phyloP scores from a whole-genome alignment of 2,888 invertebrate genomes.

The Drosophila barbarae region DNA sequence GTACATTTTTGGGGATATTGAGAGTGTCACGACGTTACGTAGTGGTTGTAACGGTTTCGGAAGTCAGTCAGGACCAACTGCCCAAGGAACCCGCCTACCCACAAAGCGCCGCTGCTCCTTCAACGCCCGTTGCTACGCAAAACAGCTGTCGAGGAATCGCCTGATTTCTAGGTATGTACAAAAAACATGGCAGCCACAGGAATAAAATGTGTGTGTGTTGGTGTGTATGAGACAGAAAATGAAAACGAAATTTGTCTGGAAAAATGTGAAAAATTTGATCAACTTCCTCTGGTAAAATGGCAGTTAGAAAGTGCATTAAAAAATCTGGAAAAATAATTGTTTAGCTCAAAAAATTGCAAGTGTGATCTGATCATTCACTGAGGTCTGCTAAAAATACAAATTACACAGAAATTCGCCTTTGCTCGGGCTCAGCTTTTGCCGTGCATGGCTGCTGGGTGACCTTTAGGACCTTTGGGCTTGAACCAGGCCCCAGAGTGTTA shows the following conservation, averaged over 20 bases:
- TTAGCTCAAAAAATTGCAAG: slow-evolving; percentile 6
- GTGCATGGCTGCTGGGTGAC: slow-evolving; percentile 36
- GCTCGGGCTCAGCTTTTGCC: slow-evolving; percentile 17
- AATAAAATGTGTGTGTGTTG: slow-evolving; percentile 21
- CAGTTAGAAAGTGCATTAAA: slow-evolving; percentile 7
- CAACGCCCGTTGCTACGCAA: slow-evolving; percentile 33
- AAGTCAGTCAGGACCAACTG: slow-evolving; percentile 63
- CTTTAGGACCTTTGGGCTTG: slow-evolving; percentile 35
- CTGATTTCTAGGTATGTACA: slow-evolving; percentile 77
- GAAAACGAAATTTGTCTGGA: slow-evolving; percentile 12
- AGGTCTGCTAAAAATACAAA: slow-evolving; percentile 35
- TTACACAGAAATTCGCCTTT: slow-evolving; percentile 28
- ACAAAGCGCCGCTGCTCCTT: slow-evolving; percentile 21
- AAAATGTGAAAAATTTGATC: background rate
- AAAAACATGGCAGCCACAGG: slow-evolving; percentile 36
- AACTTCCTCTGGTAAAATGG: background rate
- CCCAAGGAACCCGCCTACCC: slow-evolving; percentile 33
- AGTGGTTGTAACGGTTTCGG: slow-evolving; percentile 29
- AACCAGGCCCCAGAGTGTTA: slow-evolving; percentile 20
- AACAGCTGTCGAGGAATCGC: slow-evolving; percentile 73
- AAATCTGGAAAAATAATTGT: slow-evolving; percentile 8
- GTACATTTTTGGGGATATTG: slow-evolving; percentile 3
- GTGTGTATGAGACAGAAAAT: slow-evolving; percentile 16
- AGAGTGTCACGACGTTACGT: slow-evolving; percentile 16
- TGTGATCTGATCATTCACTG: slow-evolving; percentile 12